Evolutionary conservation across 2,797 vertebrate species (phyloP).

Genomic region (Hirundo rustica): DNA sequence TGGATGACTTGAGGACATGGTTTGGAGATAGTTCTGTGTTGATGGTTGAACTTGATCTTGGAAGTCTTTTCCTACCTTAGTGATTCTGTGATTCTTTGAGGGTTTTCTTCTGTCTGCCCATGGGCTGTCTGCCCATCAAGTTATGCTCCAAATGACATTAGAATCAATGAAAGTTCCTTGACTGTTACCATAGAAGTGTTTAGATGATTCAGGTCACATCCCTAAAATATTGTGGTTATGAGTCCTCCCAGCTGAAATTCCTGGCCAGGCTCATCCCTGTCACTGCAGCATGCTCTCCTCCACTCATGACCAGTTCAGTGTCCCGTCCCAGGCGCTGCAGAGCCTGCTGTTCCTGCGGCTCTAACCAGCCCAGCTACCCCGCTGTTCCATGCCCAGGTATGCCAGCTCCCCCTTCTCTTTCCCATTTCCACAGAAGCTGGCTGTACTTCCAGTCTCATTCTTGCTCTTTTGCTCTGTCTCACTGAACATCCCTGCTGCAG

Average conservation of each 20-base stretch:
- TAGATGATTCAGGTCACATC: neutral
- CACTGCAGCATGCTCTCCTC: neutral
- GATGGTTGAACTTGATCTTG: neutral
- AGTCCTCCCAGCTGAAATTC: neutral
- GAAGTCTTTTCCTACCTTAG: neutral
- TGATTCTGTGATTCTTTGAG: neutral
- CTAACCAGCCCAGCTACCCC: neutral
- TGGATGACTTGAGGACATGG: neutral
- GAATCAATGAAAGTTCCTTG: neutral
- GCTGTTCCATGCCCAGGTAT: neutral
- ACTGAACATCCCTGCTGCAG: neutral
- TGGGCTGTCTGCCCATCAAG: neutral
- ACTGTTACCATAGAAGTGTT: neutral
- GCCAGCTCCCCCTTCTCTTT: neutral
- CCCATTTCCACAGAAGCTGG: neutral
- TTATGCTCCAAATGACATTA: neutral
- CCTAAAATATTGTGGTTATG: neutral
- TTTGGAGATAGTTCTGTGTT: neutral
- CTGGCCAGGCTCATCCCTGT: neutral
- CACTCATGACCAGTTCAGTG: accelerated
- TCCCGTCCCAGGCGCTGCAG: neutral
- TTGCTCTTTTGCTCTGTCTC: neutral
- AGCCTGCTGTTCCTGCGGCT: accelerated
- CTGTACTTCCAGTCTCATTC: neutral
- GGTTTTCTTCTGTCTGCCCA: neutral